Percentiles rank a stretch among this genome's conserved stretches.
Evolutionary conservation across 30 jellyfish, hydroid and myxozoan species (phyloP).

Genomic region (Cassiopea xamachana): DNA sequence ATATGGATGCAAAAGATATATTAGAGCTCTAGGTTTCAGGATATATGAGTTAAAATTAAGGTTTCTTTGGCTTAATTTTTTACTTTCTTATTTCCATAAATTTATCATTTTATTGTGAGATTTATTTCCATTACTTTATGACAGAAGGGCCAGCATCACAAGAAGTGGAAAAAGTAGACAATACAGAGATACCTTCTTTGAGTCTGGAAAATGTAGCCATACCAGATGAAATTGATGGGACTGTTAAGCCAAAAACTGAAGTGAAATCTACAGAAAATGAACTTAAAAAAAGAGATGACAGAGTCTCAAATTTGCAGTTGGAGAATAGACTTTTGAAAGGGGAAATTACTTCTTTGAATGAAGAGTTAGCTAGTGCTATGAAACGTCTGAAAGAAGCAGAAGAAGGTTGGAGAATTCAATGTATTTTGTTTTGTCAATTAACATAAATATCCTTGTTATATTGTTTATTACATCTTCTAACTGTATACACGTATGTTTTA

Average conservation of each 20-base stretch:
- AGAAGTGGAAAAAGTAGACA: background rate
- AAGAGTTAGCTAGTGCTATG: slow-evolving; percentile 78
- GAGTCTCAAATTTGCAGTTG: slow-evolving; percentile 86
- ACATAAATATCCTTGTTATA: no score
- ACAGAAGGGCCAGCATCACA: background rate
- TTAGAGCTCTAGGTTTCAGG: no score
- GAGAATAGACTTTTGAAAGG: slow-evolving; percentile 88
- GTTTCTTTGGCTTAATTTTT: no score
- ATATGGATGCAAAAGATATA: no score
- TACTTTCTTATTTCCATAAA: no score
- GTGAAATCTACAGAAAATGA: slow-evolving; percentile 10
- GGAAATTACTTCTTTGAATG: slow-evolving; percentile 85
- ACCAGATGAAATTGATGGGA: background rate
- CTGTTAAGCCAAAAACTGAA: background rate
- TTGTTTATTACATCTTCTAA: no score
- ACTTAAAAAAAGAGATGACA: slow-evolving; percentile 51
- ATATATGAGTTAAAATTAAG: no score
- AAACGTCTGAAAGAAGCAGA: slow-evolving; percentile 69
- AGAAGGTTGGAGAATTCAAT: slow-evolving; percentile 56
- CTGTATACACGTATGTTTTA: no score
- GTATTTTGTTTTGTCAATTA: background rate
- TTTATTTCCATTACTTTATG: background rate
- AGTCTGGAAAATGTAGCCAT: background rate
- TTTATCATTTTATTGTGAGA: no score
- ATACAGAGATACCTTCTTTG: background rate